Evolutionary conservation across 2,888 invertebrate genomes (phyloP).

Genomic region (Tetrapedia diversipes): DNA sequence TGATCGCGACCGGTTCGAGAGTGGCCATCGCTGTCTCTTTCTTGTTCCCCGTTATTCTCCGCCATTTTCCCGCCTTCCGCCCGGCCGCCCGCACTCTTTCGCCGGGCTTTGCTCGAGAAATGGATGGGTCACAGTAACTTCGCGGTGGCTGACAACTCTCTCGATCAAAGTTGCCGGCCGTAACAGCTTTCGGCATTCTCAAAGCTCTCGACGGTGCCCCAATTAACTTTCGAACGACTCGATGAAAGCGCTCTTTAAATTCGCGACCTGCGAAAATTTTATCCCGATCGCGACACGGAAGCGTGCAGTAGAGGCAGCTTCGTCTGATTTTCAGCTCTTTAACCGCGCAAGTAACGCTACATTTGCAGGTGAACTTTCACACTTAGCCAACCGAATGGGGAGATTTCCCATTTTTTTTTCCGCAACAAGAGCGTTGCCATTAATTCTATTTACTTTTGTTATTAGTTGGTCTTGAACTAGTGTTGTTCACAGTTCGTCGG

Average conservation of each 20-base stretch:
- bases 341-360: too few relatives aligned
- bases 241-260: slow-evolving; percentile 40
- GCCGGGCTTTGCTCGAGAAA: slow-evolving; percentile 28
- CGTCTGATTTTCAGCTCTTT: too few relatives aligned
- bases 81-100: neutral
- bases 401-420: too few relatives aligned
- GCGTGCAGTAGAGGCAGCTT: too few relatives aligned
- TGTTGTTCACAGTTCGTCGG: too few relatives aligned
- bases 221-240: slow-evolving; percentile 44
- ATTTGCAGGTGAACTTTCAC: too few relatives aligned
- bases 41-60: neutral
- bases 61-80: slow-evolving; percentile 1
- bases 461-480: too few relatives aligned
- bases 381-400: too few relatives aligned
- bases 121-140: slow-evolving; percentile 63
- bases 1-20: slow-evolving; percentile 57
- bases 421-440: too few relatives aligned
- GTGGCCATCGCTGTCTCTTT: slow-evolving; percentile 29
- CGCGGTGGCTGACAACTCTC: slow-evolving; percentile 48
- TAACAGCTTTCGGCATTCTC: slow-evolving; percentile 43
- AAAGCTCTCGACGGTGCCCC: slow-evolving; percentile 28
- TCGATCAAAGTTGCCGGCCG: slow-evolving; percentile 59
- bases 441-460: too few relatives aligned
- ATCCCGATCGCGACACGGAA: too few relatives aligned
- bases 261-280: too few relatives aligned